Conservation (phyloP, 2,888 invertebrate species). For the Tetragnatha montana region DNA sequence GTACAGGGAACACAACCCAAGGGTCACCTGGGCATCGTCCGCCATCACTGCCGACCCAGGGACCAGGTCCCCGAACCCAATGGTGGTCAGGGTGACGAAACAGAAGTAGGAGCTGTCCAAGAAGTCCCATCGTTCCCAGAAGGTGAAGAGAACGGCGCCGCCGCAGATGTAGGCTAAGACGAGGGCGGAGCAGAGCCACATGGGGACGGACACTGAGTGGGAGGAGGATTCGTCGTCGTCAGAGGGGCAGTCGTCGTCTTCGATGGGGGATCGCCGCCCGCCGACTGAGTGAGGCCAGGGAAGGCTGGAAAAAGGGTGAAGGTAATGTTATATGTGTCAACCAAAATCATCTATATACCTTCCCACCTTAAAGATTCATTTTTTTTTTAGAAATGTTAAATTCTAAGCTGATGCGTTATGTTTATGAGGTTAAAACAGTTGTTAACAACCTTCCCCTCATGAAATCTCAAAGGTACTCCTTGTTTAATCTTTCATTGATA, state of each 20-base stretch:
- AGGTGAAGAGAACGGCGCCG: slow-evolving; percentile 89
- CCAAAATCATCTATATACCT: no score
- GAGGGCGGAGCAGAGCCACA: slow-evolving; percentile 89
- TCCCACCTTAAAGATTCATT: no score
- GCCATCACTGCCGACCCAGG: slow-evolving; percentile 84
- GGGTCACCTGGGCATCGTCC: slow-evolving; percentile 79
- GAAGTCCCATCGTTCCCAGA: slow-evolving; percentile 91
- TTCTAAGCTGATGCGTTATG: no score
- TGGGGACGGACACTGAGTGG: slow-evolving; percentile 73
- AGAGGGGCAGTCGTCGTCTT: slow-evolving; percentile 13
- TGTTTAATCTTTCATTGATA: no score
- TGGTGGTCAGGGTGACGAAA: slow-evolving; percentile 94
- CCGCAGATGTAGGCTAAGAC: slow-evolving; percentile 92
- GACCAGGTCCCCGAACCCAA: slow-evolving; percentile 95
- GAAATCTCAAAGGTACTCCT: no score
- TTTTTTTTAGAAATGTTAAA: no score
- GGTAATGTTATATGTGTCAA: no score
- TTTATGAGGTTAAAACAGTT: no score
- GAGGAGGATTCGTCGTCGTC: slow-evolving; percentile 68
- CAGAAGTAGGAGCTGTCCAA: slow-evolving; percentile 94
- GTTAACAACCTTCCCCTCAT: no score
- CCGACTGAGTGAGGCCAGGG: slow-evolving; percentile 21
- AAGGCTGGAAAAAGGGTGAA: slow-evolving; percentile 8
- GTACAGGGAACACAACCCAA: slow-evolving; percentile 93
- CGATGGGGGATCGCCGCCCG: slow-evolving; percentile 1